phyloP scores from a whole-genome alignment of 1,140 invertebrate genomes.

The Planococcus citri region DNA sequence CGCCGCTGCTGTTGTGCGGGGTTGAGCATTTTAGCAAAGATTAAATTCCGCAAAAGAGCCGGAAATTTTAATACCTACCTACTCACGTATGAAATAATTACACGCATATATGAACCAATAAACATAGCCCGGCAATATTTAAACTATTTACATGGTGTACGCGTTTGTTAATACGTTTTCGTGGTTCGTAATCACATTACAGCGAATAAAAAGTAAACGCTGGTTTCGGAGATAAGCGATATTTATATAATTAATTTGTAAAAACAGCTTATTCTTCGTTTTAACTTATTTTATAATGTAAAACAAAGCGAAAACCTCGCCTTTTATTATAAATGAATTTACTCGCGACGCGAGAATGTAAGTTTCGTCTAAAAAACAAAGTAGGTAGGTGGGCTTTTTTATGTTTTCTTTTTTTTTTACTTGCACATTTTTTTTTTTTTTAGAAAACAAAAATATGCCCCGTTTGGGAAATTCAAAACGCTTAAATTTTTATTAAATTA shows the following conservation, averaged over 20 bases:
- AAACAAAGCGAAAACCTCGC: background rate
- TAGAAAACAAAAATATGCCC: background rate
- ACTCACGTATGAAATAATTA: constrained; percentile 3
- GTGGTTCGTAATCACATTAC: background rate
- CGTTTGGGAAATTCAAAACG: background rate
- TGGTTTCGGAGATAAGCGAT: background rate
- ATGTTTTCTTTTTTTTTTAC: too few relatives aligned
- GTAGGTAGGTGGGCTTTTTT: background rate
- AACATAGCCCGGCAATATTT: background rate
- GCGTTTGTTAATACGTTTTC: background rate
- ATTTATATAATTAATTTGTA: constrained; percentile 9
- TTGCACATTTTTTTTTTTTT: too few relatives aligned
- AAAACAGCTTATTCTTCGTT: background rate
- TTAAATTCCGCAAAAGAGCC: too few relatives aligned
- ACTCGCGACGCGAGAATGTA: too few relatives aligned
- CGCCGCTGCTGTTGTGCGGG: too few relatives aligned
- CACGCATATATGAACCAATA: background rate
- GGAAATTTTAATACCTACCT: background rate
- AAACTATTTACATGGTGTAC: background rate
- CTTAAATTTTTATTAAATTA: background rate
- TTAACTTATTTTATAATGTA: background rate
- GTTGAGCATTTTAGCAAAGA: too few relatives aligned
- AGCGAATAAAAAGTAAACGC: background rate
- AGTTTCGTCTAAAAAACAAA: background rate
- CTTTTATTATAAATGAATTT: too few relatives aligned